Percentiles rank a stretch among this genome's conserved stretches.
Evolutionary conservation across 2,113 vertebrate genomes (phyloP).

Genomic region (Notarius quadriscutis): DNA sequence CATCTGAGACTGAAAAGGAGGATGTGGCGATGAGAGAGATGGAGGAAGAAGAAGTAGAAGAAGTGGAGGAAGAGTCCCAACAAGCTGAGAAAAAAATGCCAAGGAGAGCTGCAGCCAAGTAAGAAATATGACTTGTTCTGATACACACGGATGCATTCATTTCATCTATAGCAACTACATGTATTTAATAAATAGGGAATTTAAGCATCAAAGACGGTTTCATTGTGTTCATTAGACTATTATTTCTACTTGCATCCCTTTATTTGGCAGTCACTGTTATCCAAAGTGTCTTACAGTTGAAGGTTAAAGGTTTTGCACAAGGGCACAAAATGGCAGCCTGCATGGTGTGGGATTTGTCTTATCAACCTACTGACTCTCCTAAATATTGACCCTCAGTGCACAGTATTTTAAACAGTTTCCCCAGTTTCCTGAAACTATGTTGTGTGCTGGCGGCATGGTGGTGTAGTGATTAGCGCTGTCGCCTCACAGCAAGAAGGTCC

Average conservation of each 20-base stretch:
- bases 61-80: slow-evolving; percentile 53
- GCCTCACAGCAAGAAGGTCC: too few species aligned
- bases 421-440: neutral
- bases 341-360: neutral
- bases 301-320: neutral
- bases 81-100: slow-evolving; percentile 75
- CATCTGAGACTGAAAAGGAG: slow-evolving; percentile 53
- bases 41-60: slow-evolving; percentile 60
- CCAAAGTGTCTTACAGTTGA: neutral
- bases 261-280: neutral
- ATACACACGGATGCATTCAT: neutral
- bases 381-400: neutral
- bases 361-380: too few species aligned
- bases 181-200: neutral
- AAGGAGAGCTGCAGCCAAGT: slow-evolving; percentile 89
- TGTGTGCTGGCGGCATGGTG: too few species aligned
- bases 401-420: neutral
- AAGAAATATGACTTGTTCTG: slow-evolving; percentile 54
- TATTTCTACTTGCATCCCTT: neutral
- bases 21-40: slow-evolving; percentile 63
- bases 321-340: neutral
- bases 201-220: neutral
- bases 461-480: too few species aligned
- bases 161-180: neutral
- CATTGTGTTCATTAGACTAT: neutral